Conservation (phyloP, 2,888 invertebrate genomes). For the Auanema sp. region DNA sequence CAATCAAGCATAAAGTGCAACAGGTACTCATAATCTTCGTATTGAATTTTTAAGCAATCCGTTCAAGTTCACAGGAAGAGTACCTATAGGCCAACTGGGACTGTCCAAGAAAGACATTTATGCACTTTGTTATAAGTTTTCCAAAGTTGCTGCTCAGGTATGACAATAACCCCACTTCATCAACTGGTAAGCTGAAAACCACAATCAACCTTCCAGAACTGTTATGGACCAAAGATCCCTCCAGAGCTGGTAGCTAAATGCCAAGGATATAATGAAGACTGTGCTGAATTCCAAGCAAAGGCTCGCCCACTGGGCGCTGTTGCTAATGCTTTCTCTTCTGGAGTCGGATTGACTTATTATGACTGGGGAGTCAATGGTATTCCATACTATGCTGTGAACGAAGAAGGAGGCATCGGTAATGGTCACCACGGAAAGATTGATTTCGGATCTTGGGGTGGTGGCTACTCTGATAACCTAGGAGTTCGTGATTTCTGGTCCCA, state of each 20-base stretch:
- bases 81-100: constrained; percentile 37
- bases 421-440: constrained; percentile 55
- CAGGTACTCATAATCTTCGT: background rate
- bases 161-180: background rate
- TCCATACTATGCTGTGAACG: constrained; percentile 54
- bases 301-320: constrained; percentile 47
- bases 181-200: background rate
- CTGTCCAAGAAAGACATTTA: constrained; percentile 32
- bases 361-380: constrained; percentile 56
- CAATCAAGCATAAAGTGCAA: constrained; percentile 1
- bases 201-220: constrained; percentile 32
- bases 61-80: constrained; percentile 23
- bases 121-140: constrained; percentile 43
- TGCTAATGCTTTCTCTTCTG: constrained; percentile 53
- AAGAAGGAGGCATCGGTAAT: constrained; percentile 52
- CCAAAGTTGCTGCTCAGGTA: constrained; percentile 44
- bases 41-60: background rate
- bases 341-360: constrained; percentile 51
- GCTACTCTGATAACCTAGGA: constrained; percentile 51
- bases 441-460: constrained; percentile 56
- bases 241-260: constrained; percentile 47
- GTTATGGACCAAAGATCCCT: constrained; percentile 47
- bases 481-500: constrained; percentile 54
- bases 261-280: constrained; percentile 48
- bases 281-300: constrained; percentile 36